Evolutionary conservation across 30 jellyfish, hydroid and myxozoan species (phyloP).

Genomic region (Nemopilema nomurai): DNA sequence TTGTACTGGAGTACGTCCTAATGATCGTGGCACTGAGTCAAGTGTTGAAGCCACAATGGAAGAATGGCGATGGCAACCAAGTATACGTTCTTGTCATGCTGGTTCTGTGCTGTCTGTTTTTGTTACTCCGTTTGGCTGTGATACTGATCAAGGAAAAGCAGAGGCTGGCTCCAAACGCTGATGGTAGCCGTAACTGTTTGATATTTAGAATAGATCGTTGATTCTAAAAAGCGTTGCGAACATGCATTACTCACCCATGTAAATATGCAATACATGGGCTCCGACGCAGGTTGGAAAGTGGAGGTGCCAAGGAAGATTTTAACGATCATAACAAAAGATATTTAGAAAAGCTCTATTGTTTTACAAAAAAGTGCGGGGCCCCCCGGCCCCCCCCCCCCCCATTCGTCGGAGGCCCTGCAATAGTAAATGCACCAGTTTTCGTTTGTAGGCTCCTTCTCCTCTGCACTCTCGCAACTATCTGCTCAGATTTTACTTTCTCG

Average conservation of each 20-base stretch:
- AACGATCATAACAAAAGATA: too few relatives aligned
- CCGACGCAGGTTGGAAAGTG: too few relatives aligned
- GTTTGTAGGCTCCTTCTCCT: too few relatives aligned
- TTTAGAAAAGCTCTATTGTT: too few relatives aligned
- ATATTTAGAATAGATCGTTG: background rate
- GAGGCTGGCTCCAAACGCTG: background rate
- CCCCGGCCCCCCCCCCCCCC: too few relatives aligned
- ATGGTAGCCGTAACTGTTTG: background rate
- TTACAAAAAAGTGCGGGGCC: background rate
- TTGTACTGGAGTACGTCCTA: conserved; percentile 21
- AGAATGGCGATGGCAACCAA: conserved; percentile 23
- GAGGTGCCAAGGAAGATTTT: too few relatives aligned
- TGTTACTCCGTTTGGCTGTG: conserved; percentile 19
- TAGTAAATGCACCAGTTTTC: too few relatives aligned
- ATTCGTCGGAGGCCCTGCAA: too few relatives aligned
- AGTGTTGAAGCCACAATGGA: conserved; percentile 38
- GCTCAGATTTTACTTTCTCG: too few relatives aligned
- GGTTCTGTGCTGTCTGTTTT: conserved; percentile 11
- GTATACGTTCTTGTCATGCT: conserved; percentile 12
- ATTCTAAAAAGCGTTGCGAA: background rate
- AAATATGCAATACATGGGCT: background rate
- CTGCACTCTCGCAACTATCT: too few relatives aligned
- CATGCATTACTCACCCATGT: background rate
- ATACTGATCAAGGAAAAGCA: conserved; percentile 13
- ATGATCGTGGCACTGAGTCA: conserved; percentile 26